Conservation (phyloP, 2,797 vertebrate genomes). For the Agapornis canus region DNA sequence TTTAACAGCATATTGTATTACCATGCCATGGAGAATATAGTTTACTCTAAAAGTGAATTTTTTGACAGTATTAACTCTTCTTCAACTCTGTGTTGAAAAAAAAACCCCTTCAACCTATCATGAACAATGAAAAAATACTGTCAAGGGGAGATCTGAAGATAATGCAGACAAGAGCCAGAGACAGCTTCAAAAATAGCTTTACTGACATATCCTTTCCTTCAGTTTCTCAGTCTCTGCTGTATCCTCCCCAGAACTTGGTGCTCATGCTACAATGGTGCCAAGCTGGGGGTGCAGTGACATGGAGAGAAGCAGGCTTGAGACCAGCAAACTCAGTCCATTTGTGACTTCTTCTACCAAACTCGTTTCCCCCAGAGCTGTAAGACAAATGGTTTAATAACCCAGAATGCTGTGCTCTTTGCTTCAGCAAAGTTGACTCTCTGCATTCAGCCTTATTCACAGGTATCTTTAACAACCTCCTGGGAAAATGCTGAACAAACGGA, state of each 20-base stretch:
- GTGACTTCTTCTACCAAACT: not conserved
- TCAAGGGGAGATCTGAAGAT: not conserved
- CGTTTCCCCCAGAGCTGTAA: not conserved
- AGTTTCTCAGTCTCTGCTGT: not conserved
- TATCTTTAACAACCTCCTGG: constrained; percentile 17
- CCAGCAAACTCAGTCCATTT: not conserved
- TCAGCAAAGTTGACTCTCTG: constrained; percentile 15
- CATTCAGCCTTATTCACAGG: constrained; percentile 22
- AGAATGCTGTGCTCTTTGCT: constrained; percentile 41
- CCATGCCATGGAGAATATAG: constrained; percentile 57
- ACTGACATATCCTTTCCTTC: not conserved
- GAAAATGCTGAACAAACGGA: constrained; percentile 55
- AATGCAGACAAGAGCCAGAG: not conserved
- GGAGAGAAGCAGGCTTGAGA: not conserved
- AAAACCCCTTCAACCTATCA: accelerated
- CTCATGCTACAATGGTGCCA: not conserved
- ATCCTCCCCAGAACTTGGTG: not conserved
- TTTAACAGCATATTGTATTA: constrained; percentile 69
- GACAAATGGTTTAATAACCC: constrained; percentile 54
- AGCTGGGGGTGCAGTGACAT: not conserved
- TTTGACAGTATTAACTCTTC: constrained; percentile 56
- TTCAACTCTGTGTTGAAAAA: not conserved
- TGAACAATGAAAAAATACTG: not conserved
- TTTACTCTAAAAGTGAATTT: constrained; percentile 63
- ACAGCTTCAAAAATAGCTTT: constrained; percentile 7